Evolutionary conservation across 2,888 invertebrate species (phyloP), one percentile per base, ranked within the genome.

Genomic region (Camponotus fellah): DNA sequence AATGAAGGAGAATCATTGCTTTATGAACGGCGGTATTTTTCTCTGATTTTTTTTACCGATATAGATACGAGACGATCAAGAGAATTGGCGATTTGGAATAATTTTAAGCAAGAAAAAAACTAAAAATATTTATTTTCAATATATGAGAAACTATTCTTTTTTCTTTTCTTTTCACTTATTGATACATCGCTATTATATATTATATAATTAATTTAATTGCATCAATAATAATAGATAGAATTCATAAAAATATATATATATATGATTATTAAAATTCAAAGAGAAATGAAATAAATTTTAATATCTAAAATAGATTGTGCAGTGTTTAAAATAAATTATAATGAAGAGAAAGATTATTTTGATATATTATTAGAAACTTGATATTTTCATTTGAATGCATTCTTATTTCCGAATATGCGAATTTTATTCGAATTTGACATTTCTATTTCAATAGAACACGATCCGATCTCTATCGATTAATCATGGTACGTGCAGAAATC

Each of bases 1-100:
- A 34, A 60, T 40, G 14, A 60, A 64, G 17, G 17, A 37, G 6
- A 21, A 56, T 4, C 64, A n/a, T 71, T 81, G 76, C 72, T 81
- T 62, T 10, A n/a, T 40, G 40, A 58, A 3, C 14, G 26, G n/a
- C 8, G n/a, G n/a, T 14, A 43, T 43, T 58, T 40, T 40, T 14
- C 14, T 46, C 46, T 46, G 12, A 46, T 46, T 46, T 46, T 46
- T 37, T 21, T 34, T n/a, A n/a, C 14, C 32, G n/a, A 17, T 32
- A 68, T 40, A 43, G 65, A 40, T 68, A 26, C 1, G n/a, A 68
- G 5, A n/a, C 49, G 3, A n/a, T n/a, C 32, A 12, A n/a, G 32
- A n/a, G 32, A 14, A 46, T 6, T 46, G n/a, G 12, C 12, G 12
- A 34, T 69, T 69, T 26, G 0, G 40, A 66, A 66, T 40, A 65